Evolutionary conservation across 2,797 vertebrate genomes (phyloP), one percentile per base, ranked within the genome.

Genomic region (Propithecus deckenii): DNA sequence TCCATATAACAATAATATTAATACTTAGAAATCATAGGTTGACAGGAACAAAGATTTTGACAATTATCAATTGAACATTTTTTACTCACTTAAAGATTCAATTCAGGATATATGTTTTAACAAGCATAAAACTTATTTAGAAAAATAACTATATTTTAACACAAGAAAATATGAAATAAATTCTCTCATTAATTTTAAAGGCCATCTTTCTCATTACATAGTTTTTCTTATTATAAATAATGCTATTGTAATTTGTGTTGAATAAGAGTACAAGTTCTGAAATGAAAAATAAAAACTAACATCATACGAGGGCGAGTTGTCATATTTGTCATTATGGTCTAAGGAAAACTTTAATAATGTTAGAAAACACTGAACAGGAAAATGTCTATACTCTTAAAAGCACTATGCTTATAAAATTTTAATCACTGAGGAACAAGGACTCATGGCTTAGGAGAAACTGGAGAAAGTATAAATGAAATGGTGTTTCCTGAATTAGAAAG

Each of bases 401-500:
- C 9, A 78, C 8, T 59, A 28, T 28, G 7, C 4, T 75, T 88
- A 46, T 57, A 95, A 67, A 86, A 41, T 93, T 92, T 69, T 93
- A 93, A 80, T 95, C 93, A 88, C 52, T 90, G 89, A 94, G 55
- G 38, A 83, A 76, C 74, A 88, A 89, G 75, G 50, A 92, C 32
- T 85, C 93, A 86, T 2, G 35, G 38, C 32, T 95, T 92, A 79
- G 25, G 28, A 96, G 75, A 95, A 95, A 94, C 0, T 67, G 38
- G 13, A 86, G 55, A 94, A 95, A 95, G 61, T 50, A 83, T 94
- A 91, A 96, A 94, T 90, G 65, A 87, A 84, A 86, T 61, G 0
- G 4, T 93, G 92, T 78, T 88, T 97, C 75, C 75, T 84, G 52
- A 23, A 92, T 96, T 83, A 96, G 71, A 92, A 97, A 38, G 76